phyloP scores from a whole-genome alignment of 2,113 vertebrate species.

The Tragelaphus imberbis region DNA sequence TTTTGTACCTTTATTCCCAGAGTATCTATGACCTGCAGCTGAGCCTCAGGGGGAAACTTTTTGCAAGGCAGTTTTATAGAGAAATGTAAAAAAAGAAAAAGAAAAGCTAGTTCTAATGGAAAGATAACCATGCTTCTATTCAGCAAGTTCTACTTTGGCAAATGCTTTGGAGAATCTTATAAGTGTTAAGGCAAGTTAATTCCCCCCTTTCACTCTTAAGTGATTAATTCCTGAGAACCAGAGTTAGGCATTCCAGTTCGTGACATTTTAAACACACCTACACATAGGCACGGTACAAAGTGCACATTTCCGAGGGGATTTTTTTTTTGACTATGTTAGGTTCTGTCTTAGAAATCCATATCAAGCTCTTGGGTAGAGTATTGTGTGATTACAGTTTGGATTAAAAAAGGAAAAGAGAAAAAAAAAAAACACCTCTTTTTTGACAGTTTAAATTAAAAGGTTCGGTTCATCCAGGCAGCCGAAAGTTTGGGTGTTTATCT shows the following conservation, averaged over 20 bases:
- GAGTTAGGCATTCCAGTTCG: slow-evolving; percentile 47
- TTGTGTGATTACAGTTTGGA: not conserved
- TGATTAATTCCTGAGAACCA: slow-evolving; percentile 68
- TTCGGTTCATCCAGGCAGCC: slow-evolving; percentile 20
- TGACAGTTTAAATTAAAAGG: slow-evolving; percentile 40
- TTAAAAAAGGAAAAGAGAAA: slow-evolving; percentile 42
- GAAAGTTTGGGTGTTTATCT: slow-evolving; percentile 48
- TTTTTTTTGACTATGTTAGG: slow-evolving; percentile 68
- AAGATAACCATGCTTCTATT: slow-evolving; percentile 61
- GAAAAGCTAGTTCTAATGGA: slow-evolving; percentile 37
- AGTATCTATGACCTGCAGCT: not conserved
- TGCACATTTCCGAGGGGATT: slow-evolving; percentile 43
- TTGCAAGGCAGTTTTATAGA: not conserved
- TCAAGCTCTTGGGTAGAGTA: slow-evolving; percentile 48
- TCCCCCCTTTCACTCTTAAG: slow-evolving; percentile 55
- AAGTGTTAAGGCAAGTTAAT: slow-evolving; percentile 64
- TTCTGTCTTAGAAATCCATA: slow-evolving; percentile 61
- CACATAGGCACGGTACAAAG: slow-evolving; percentile 60
- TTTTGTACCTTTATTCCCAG: not conserved
- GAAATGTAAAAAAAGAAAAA: not conserved
- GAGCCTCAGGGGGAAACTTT: not conserved
- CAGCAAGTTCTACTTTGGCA: slow-evolving; percentile 27
- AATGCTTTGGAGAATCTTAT: slow-evolving; percentile 24
- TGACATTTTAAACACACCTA: slow-evolving; percentile 71
- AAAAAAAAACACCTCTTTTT: not conserved